Percentiles rank a stretch among this genome's conserved stretches.
Conservation (phyloP, 2,113 vertebrate genomes). For the Calcarius ornatus region DNA sequence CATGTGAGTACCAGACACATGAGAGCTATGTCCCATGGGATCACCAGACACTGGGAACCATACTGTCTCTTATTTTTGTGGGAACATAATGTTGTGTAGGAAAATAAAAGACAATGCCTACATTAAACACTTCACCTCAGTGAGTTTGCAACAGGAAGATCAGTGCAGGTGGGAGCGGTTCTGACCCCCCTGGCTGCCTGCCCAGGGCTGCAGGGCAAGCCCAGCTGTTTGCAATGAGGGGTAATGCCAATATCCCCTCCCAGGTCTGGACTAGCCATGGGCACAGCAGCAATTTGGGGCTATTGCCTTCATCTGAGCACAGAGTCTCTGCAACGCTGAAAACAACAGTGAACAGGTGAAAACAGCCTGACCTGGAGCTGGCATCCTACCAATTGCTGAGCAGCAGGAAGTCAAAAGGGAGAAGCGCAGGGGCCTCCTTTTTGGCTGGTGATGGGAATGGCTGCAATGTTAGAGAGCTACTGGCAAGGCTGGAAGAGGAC, state of each 20-base stretch:
- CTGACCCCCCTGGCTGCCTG: background rate
- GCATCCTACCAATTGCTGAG: background rate
- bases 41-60: background rate
- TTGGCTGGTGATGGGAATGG: fast-evolving
- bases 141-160: background rate
- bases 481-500: background rate
- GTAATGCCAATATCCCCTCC: background rate
- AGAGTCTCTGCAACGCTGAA: no score
- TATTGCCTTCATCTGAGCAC: background rate
- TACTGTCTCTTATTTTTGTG: background rate
- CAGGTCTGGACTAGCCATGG: background rate
- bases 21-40: background rate
- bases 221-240: background rate
- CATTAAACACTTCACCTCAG: background rate
- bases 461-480: fast-evolving
- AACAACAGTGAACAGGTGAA: background rate
- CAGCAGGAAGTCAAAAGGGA: background rate
- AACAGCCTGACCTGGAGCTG: background rate
- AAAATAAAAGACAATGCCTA: no score
- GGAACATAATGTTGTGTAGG: background rate
- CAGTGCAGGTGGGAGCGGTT: background rate
- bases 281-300: background rate
- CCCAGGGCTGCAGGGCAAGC: no score
- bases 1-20: background rate
- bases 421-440: fast-evolving